A percentile compares a stretch with the other conserved stretches of the same genome.
Conservation (phyloP, 2,113 vertebrate genomes). For the Gobius niger region DNA sequence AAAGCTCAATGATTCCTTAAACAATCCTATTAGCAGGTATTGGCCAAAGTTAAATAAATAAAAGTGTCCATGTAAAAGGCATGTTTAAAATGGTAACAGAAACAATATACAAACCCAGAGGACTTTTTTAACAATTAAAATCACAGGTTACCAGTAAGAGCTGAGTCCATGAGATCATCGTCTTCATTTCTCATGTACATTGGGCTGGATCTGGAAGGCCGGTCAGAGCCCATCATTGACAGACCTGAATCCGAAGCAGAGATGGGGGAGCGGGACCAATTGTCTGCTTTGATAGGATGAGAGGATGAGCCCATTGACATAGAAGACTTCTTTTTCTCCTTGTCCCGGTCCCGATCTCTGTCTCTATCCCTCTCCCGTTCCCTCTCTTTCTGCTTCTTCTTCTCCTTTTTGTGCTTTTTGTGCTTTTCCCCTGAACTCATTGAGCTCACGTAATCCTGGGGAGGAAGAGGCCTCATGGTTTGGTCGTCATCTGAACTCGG, state of each 20-base stretch:
- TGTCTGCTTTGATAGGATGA: constrained; percentile 89
- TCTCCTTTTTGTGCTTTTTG: constrained; percentile 99
- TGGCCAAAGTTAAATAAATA: constrained; percentile 58
- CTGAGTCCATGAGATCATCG: constrained; percentile 97
- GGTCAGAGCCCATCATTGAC: constrained; percentile 87
- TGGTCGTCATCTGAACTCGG: constrained; percentile 95
- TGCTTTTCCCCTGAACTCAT: constrained; percentile 91
- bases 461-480: constrained; percentile 73
- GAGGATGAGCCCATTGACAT: constrained; percentile 71
- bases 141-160: constrained; percentile 87
- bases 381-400: constrained; percentile 93
- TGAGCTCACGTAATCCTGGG: constrained; percentile 79
- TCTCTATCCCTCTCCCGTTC: constrained; percentile 87
- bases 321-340: constrained; percentile 91
- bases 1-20: constrained; percentile 18
- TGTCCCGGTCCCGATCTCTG: constrained; percentile 84
- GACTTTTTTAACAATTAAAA: constrained; percentile 25
- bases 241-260: constrained; percentile 86
- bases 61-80: too few species aligned
- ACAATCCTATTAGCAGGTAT: constrained; percentile 8
- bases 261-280: constrained; percentile 94
- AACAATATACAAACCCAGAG: constrained; percentile 5
- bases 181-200: constrained; percentile 93
- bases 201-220: constrained; percentile 86
- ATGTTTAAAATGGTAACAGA: constrained; percentile 21